Evolutionary conservation across 2,888 invertebrate species (phyloP), one percentile per base, ranked within the genome.

Genomic region (Drosophila colorata): DNA sequence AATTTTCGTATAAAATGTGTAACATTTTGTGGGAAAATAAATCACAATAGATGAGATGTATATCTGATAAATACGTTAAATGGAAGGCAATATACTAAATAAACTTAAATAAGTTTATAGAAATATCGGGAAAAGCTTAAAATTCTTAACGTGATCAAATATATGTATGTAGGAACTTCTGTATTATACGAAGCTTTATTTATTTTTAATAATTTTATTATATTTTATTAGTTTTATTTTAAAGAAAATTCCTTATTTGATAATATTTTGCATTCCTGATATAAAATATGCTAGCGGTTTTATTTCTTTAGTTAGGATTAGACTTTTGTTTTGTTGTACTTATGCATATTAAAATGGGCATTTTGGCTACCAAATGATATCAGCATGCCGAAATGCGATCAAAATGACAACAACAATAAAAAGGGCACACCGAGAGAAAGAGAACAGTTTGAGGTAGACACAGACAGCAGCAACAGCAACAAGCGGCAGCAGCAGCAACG

Each of bases 321-420:
- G 40, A 23, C 33, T 25, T 20, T 33, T 28, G 14, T 41, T 25
- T 28, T 28, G 8, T 9, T 28, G 18, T 35, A 25, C 38, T 49
- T 56, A 44, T 46, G 66, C 31, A 56, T 66, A 66, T 56, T 64
- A 52, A 64, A 66, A 46, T 47, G 46, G 38, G 35, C 53, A 55
- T 25, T 69, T 69, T n/a, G 20, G 31, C 69, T 71, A 35, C 72
- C 51, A 72, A 68, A 69, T 74, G 58, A 58, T 73, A 74, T 65
- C 74, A 69, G 65, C 47, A 51, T 51, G 47, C 41, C 47, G 40
- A 57, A 72, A 60, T 73, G 76, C 69, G 65, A 75, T 76, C 56
- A 70, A 60, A 58, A 28, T 44, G 51, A 49, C 41, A 59, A 61
- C 43, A 61, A 38, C 40, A 61, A 61, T 43, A 65, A 68, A 57